These are phyloP conservation scores for Myzus persicae DNA, from an alignment of 1,140 invertebrate species.

Conservation along the genomic window DNA sequence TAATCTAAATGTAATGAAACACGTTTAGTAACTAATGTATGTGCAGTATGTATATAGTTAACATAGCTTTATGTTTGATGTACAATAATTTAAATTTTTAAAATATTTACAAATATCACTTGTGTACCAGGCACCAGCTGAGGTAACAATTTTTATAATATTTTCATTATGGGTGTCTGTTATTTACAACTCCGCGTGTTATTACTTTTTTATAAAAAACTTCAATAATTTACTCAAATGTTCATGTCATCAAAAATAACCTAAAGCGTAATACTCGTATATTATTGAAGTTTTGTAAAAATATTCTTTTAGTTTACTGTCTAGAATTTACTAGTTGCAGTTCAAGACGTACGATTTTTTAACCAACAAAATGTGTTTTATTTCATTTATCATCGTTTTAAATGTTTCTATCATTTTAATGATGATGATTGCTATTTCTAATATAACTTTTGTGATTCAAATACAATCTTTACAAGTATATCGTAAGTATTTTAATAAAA, in stretches of 20 bases:
- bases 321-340: not conserved
- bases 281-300: not conserved
- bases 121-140: too few species aligned
- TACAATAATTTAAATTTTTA: too few species aligned
- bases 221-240: not conserved
- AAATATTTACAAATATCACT: too few species aligned
- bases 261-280: not conserved
- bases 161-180: not conserved
- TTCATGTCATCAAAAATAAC: not conserved
- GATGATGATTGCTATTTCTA: not conserved
- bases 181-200: too few species aligned
- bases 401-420: not conserved
- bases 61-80: too few species aligned
- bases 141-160: not conserved
- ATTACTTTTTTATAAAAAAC: too few species aligned
- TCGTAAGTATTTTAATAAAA: not conserved
- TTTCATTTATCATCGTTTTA: not conserved
- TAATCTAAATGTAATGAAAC: too few species aligned
- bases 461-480: rapidly evolving
- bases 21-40: too few species aligned
- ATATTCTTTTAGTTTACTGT: not conserved
- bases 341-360: not conserved
- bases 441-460: too few species aligned
- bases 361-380: not conserved
- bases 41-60: too few species aligned